Conservation (phyloP, 2,888 invertebrate genomes). For the Nymphalis polychloros region DNA sequence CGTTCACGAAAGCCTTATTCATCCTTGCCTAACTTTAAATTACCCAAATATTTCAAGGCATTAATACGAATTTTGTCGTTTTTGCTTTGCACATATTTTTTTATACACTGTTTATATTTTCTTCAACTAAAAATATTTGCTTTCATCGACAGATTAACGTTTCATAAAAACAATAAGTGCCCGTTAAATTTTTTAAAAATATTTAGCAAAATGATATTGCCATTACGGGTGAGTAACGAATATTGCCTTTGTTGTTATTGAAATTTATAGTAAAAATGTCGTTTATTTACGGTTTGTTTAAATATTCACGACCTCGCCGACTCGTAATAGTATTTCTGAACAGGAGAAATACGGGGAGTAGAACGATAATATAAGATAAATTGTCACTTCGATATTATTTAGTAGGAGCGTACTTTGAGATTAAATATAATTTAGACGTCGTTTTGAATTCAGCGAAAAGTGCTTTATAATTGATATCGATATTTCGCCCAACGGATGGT, state of each 20-base stretch:
- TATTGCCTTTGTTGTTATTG: conserved; percentile 6
- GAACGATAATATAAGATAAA: not conserved
- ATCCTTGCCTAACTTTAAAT: conserved; percentile 37
- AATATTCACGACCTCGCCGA: conserved; percentile 17
- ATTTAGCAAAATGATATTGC: not conserved
- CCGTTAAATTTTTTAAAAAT: not conserved
- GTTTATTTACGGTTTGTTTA: conserved; percentile 21
- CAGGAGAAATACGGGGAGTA: conserved; percentile 1
- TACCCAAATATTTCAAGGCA: conserved; percentile 32
- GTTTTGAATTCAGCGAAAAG: no score
- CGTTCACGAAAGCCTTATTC: conserved; percentile 22
- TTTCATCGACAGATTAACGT: not conserved
- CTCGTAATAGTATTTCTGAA: not conserved
- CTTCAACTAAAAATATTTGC: no score
- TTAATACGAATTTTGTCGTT: not conserved
- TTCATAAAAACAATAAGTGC: not conserved
- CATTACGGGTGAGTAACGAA: conserved; percentile 8
- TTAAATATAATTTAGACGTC: no score
- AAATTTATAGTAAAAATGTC: conserved; percentile 17
- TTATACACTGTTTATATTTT: no score
- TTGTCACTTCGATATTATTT: conserved; percentile 13
- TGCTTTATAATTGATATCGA: no score
- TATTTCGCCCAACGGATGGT: no score
- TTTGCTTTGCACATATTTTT: no score
- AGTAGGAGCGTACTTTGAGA: not conserved